Conservation (phyloP, 2,113 vertebrate genomes). For the Hepsetus odoe region DNA sequence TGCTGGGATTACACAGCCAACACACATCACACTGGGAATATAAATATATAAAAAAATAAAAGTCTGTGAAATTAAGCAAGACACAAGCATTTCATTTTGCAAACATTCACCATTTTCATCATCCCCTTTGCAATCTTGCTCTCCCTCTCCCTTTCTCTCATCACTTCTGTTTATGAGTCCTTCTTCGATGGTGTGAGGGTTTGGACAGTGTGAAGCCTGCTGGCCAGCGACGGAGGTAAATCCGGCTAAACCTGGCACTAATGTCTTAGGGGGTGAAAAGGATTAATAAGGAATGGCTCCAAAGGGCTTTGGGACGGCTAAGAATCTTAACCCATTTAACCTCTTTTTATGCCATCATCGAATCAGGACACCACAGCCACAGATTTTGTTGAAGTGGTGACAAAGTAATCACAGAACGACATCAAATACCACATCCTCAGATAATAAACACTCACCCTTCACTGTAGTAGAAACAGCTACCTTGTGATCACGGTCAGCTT, state of each 20-base stretch:
- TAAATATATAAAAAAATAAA: conserved; percentile 3
- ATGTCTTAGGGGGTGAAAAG: conserved; percentile 82
- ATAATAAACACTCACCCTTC: background rate
- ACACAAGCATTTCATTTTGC: conserved; percentile 8
- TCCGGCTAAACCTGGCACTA: conserved; percentile 74
- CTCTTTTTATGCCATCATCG: conserved; percentile 78
- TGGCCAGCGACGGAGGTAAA: conserved; percentile 68
- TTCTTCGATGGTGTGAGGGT: conserved; percentile 63
- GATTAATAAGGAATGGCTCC: conserved; percentile 79
- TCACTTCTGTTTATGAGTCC: conserved; percentile 17
- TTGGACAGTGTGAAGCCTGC: conserved; percentile 60
- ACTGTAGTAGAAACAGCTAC: background rate
- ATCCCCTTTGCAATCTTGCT: background rate
- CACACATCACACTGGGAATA: conserved; percentile 14
- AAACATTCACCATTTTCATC: conserved; percentile 9
- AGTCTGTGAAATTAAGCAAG: background rate
- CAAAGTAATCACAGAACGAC: background rate
- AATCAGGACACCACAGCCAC: conserved; percentile 71
- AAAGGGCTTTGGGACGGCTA: conserved; percentile 80
- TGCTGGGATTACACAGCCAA: conserved; percentile 24
- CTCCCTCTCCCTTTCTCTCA: conserved; percentile 1
- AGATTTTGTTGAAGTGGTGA: background rate
- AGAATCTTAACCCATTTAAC: conserved; percentile 89
- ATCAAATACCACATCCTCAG: background rate
- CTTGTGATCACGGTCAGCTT: background rate